Conservation (phyloP, 2,888 invertebrate species). For the Lasioglossum marginatum region DNA sequence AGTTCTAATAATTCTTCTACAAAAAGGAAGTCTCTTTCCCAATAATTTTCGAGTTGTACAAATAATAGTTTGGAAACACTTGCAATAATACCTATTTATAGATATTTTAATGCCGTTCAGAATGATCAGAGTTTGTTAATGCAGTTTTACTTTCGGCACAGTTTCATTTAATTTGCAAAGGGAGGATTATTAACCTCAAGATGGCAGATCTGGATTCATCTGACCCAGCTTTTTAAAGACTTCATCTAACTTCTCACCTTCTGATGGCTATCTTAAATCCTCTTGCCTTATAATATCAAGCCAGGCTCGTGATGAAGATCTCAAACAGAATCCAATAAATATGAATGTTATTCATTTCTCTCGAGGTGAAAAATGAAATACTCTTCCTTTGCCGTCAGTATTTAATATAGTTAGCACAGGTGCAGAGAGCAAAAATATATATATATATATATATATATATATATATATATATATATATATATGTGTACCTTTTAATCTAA, state of each 20-base stretch:
- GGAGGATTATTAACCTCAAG: background rate
- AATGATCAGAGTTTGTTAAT: background rate
- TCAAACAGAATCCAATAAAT: background rate
- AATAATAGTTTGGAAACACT: background rate
- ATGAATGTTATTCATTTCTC: background rate
- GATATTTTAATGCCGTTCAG: background rate
- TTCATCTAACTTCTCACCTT: constrained; percentile 8
- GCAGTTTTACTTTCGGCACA: background rate
- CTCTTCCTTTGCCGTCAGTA: background rate
- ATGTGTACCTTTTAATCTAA: background rate
- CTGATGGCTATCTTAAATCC: constrained; percentile 3
- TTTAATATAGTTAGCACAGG: background rate
- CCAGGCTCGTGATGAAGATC: background rate
- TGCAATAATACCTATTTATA: background rate
- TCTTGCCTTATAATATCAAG: background rate
- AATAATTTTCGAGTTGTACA: background rate
- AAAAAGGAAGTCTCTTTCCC: background rate
- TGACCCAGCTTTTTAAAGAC: constrained; percentile 5
- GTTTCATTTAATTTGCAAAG: background rate
- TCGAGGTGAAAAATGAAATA: background rate
- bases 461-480: too few species aligned
- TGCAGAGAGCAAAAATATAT: background rate
- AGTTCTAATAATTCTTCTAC: background rate
- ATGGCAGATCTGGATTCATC: background rate
- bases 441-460: background rate